Percentiles rank a stretch among this genome's conserved stretches.
These are phyloP conservation scores for Pogoniulus pusillus DNA, from an alignment of 2,797 vertebrate genomes.

Conservation along the genomic window DNA sequence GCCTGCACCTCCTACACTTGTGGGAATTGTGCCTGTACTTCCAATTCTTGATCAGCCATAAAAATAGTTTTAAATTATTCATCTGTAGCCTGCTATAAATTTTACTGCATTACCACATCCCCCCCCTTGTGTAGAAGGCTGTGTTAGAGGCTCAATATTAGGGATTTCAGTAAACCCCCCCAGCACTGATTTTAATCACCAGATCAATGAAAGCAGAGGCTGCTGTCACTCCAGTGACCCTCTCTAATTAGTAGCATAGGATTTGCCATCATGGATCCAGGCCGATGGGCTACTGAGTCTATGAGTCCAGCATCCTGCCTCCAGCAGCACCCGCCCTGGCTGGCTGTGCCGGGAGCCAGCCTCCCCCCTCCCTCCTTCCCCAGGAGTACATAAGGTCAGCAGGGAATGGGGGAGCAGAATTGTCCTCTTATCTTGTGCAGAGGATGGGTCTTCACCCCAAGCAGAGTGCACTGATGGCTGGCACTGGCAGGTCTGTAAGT, in stretches of 20 bases:
- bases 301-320: not conserved
- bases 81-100: not conserved
- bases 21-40: not conserved
- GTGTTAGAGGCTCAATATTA: not conserved
- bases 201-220: not conserved
- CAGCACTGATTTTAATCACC: not conserved
- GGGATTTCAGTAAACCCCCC: not conserved
- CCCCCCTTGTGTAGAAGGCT: not conserved
- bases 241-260: constrained; percentile 8
- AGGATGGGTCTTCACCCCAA: not conserved
- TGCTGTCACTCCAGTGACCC: not conserved
- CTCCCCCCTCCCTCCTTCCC: not conserved
- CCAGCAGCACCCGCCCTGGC: not conserved
- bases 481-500: not conserved
- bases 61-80: not conserved
- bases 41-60: not conserved
- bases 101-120: not conserved
- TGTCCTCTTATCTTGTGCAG: fast-evolving
- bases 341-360: not conserved
- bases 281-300: not conserved
- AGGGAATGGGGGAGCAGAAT: not conserved
- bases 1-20: not conserved
- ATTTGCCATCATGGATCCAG: not conserved
- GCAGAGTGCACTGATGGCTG: not conserved
- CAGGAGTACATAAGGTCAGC: not conserved